A percentile compares a stretch with the other conserved stretches of the same genome.
Conservation (phyloP, 64 coral and sea anemone species). For the Catalaphyllia jardinei region DNA sequence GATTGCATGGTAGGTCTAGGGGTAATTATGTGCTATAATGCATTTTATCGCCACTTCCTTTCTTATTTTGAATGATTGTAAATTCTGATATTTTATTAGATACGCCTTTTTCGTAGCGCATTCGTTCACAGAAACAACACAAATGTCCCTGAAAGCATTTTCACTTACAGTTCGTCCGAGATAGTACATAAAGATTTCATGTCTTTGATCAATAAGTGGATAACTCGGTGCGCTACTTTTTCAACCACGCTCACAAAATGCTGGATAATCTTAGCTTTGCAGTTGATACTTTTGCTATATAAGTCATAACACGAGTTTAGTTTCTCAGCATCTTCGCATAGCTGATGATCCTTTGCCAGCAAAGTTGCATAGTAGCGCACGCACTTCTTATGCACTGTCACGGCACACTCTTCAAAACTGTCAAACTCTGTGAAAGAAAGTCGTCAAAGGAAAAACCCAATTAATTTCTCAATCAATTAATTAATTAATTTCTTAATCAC, state of each 20-base stretch:
- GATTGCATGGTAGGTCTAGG: too few species aligned
- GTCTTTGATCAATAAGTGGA: neutral
- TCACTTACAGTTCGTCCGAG: neutral
- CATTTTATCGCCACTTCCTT: too few species aligned
- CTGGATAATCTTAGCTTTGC: neutral
- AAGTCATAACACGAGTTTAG: conserved; percentile 2
- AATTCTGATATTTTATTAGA: too few species aligned
- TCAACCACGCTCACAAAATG: neutral
- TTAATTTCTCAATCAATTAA: too few species aligned
- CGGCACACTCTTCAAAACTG: neutral
- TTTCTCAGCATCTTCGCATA: neutral
- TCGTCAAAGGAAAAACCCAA: too few species aligned
- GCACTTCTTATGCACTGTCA: neutral
- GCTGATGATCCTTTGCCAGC: neutral
- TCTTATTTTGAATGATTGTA: too few species aligned
- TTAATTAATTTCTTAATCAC: too few species aligned
- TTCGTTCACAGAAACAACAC: too few species aligned
- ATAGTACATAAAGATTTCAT: neutral
- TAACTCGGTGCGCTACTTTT: neutral
- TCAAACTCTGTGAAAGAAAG: neutral
- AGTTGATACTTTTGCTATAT: neutral
- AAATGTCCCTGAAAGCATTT: neutral
- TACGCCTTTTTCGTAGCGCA: too few species aligned
- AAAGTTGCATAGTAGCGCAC: neutral
- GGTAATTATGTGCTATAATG: too few species aligned